Base-by-base conservation (phyloP, 2,888 invertebrate species). In the Drosophila seclusa region DNA sequence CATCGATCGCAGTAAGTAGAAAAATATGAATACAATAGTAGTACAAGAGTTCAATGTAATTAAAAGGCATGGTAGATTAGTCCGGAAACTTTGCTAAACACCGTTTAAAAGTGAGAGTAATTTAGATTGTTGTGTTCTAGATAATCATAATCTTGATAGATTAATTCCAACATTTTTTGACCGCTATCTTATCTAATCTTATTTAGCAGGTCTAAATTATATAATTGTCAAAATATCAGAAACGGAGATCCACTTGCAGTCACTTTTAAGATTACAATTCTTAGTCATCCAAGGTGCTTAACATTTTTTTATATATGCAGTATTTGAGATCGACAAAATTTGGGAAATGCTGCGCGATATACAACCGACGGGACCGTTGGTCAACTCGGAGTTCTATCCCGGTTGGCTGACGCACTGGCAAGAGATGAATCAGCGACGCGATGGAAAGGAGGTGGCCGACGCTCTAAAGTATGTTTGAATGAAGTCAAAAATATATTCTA, bases 371-470 rank as follows among this genome's bases (percentile, higher is more conserved):
- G 98, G 98, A 0, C 98, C 98, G 0, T 91, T 97, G 69, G 97
- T 98, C 65, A 98, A 98, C 93, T 97, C 97, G 0, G 98, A 98
- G 93, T 98, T 95, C 93, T 98, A 98, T 93, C 95, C 97, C 0
- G 98, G 98, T 16, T 98, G 98, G 98, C 92, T 98, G 59, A 97
- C 97, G 7, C 96, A 97, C 90, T 98, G 98, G 98, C 96, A 96
- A 58, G 95, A 96, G 85, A 90, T 92, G 0, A 95, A 96, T 74
- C 95, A 95, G 69, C 94, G 93, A 27, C 94, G 95, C 0, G 86
- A 91, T 55, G 94, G 94, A 0, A 85, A 92, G 0, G 78, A 63
- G 0, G 95, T 97, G 10, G 94, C 95, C 0, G 87, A 91, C 11
- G 94, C 95, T 0, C 91, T 85, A 13, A 85, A 54, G 83, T 88